Conservation (phyloP, 2,888 invertebrate genomes). For the Lepidochitona cinerea region DNA sequence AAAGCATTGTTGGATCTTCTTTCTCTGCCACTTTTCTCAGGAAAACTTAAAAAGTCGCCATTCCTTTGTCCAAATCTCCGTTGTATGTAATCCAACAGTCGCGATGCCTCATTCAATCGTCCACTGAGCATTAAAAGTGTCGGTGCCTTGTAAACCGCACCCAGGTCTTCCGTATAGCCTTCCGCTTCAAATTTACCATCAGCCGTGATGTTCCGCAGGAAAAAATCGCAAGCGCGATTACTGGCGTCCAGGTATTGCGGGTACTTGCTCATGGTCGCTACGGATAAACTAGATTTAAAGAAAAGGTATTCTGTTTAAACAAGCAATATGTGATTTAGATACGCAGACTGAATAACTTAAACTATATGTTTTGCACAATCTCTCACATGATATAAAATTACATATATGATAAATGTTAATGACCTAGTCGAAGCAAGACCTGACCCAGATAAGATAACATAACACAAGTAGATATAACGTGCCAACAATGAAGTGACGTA, state of each 20-base stretch:
- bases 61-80: conserved; percentile 1
- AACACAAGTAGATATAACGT: no score
- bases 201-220: background rate
- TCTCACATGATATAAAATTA: no score
- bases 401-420: no score
- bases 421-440: no score
- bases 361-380: no score
- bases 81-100: background rate
- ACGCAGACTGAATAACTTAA: no score
- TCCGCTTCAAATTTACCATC: background rate
- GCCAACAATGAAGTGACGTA: no score
- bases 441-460: no score
- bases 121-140: background rate
- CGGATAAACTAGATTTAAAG: no score
- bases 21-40: conserved; percentile 10
- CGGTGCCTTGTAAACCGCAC: background rate
- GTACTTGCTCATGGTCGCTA: background rate
- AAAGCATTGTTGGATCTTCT: conserved; percentile 10
- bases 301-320: no score
- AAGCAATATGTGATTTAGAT: no score
- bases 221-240: background rate
- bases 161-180: background rate
- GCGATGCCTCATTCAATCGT: background rate
- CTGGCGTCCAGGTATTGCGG: background rate
- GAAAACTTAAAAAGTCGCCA: conserved; percentile 12